Percentiles rank a stretch among this genome's conserved stretches.
phyloP scores from a whole-genome alignment of 2,797 vertebrate genomes.

The Hephaestus fuliginosus region DNA sequence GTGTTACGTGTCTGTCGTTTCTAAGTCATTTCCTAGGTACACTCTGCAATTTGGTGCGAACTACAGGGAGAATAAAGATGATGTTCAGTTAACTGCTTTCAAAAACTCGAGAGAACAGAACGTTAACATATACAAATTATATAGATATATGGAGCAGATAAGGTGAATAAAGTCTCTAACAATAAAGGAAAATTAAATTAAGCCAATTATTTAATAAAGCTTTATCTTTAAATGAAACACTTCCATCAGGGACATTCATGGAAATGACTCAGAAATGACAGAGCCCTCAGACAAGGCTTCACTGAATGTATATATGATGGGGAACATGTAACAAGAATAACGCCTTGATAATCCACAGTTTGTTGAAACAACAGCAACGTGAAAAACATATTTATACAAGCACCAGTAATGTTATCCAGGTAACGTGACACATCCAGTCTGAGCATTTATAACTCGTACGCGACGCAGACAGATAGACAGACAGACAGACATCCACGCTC shows the following conservation, averaged over 20 bases:
- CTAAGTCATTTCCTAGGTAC: not conserved
- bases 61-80: not conserved
- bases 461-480: not conserved
- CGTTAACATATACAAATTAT: not conserved
- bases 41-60: constrained; percentile 2
- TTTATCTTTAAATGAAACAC: not conserved
- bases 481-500: constrained; percentile 5
- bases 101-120: not conserved
- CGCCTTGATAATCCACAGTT: constrained; percentile 5
- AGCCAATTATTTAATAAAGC: no score
- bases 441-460: not conserved
- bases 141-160: not conserved
- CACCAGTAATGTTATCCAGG: constrained; percentile 3
- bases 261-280: not conserved
- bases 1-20: not conserved
- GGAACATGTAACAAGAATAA: constrained; percentile 2
- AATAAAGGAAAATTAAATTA: not conserved
- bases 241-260: not conserved
- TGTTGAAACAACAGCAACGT: constrained; percentile 12
- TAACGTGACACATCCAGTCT: not conserved
- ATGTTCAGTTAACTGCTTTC: not conserved
- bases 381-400: constrained; percentile 21
- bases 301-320: not conserved
- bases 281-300: not conserved
- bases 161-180: not conserved